Conservation (phyloP, 2,888 invertebrate species). For the Drosophila affinis region DNA sequence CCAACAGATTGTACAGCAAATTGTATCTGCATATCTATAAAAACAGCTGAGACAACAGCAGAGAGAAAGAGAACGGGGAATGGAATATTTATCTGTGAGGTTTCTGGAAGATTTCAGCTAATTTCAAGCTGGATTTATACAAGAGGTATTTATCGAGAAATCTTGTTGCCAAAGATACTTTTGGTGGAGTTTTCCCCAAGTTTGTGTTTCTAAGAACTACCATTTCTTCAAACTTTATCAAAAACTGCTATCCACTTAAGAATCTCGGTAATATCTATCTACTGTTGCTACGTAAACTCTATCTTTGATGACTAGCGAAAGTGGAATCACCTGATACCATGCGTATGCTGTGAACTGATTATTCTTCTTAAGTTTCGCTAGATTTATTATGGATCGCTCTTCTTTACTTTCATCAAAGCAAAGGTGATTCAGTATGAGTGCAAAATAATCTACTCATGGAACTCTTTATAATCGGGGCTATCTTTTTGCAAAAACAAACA, state of each 20-base stretch:
- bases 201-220: not conserved
- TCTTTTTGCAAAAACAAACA: not conserved
- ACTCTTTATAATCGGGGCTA: slow-evolving; percentile 5
- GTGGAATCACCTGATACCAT: not conserved
- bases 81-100: not conserved
- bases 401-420: not conserved
- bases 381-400: not conserved
- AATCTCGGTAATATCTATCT: not conserved
- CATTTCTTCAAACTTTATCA: not conserved
- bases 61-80: not conserved
- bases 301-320: not conserved
- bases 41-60: slow-evolving; percentile 64
- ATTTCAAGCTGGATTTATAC: not conserved
- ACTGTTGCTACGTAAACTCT: not conserved
- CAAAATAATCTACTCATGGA: slow-evolving; percentile 1
- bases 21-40: slow-evolving; percentile 31
- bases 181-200: too few species aligned
- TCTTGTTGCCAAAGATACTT: not conserved
- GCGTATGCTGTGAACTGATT: not conserved
- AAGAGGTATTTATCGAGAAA: not conserved
- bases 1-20: slow-evolving; percentile 31
- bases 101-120: not conserved
- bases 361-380: not conserved
- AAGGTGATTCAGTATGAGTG: not conserved
- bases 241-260: not conserved